A percentile compares a stretch with the other conserved stretches of the same genome.
These are phyloP conservation scores for Nycticebus coucang DNA, from an alignment of 2,113 vertebrate genomes.

Conservation along the genomic window DNA sequence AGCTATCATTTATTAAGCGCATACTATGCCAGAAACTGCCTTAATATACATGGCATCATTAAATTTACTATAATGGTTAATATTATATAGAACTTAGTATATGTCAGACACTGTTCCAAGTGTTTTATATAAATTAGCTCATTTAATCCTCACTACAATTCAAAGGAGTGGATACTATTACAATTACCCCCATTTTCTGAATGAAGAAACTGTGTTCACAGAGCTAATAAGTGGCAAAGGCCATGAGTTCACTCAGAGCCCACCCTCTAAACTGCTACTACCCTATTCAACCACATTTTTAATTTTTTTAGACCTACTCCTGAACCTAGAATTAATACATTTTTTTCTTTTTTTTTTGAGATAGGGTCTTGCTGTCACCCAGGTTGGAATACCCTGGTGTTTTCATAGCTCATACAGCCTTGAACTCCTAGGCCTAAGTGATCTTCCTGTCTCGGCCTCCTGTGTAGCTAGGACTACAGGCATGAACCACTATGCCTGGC, in stretches of 20 bases:
- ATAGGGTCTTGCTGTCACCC: too few relatives aligned
- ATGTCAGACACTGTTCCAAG: background rate
- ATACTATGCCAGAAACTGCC: background rate
- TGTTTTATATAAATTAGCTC: background rate
- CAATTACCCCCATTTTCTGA: background rate
- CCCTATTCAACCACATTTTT: background rate
- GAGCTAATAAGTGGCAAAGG: background rate
- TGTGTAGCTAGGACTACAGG: too few relatives aligned
- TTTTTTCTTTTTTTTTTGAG: too few relatives aligned
- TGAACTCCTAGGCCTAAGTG: too few relatives aligned
- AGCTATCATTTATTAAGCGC: background rate
- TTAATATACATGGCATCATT: background rate
- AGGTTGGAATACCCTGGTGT: too few relatives aligned
- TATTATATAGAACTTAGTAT: background rate
- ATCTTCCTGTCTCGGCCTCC: too few relatives aligned
- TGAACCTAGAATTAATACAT: too few relatives aligned
- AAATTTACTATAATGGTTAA: background rate
- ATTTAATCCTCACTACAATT: background rate
- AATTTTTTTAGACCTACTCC: too few relatives aligned
- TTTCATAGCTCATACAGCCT: too few relatives aligned
- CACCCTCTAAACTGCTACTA: background rate
- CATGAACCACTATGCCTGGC: too few relatives aligned
- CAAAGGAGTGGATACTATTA: background rate
- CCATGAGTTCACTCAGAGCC: background rate
- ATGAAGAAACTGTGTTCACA: background rate